These are phyloP conservation scores for Micromesistius poutassou DNA, from an alignment of 2,797 vertebrate species.

Conservation along the genomic window DNA sequence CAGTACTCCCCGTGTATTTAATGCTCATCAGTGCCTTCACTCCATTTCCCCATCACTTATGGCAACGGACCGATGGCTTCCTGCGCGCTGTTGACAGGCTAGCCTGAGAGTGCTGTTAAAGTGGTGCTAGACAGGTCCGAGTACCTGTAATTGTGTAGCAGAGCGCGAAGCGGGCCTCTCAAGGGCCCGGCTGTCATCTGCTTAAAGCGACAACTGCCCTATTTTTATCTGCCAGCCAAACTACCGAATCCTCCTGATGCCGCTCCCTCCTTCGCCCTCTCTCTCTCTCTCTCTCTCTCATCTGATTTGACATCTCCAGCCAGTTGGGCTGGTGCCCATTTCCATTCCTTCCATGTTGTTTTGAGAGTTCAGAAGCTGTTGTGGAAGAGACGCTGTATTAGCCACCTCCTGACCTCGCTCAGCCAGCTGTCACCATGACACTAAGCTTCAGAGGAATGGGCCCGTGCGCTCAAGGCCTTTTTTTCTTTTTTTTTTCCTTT, in stretches of 20 bases:
- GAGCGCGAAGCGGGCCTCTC: conserved; percentile 85
- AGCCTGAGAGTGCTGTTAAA: conserved; percentile 90
- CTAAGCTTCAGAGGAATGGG: conserved; percentile 76
- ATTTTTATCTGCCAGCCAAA: conserved; percentile 68
- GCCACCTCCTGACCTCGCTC: conserved; percentile 71
- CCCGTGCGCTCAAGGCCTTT: conserved; percentile 65
- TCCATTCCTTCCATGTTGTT: conserved; percentile 58
- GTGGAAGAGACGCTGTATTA: conserved; percentile 56
- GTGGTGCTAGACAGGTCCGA: conserved; percentile 91
- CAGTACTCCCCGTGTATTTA: conserved; percentile 77
- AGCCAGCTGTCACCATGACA: conserved; percentile 76
- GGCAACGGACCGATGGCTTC: conserved; percentile 89
- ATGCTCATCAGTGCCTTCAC: conserved; percentile 82
- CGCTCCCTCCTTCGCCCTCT: conserved; percentile 34
- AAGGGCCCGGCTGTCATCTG: conserved; percentile 92
- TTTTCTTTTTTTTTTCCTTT: conserved; percentile 18
- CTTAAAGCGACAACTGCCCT: conserved; percentile 88
- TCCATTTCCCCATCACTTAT: conserved; percentile 83
- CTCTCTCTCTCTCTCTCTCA: background rate
- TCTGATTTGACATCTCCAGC: conserved; percentile 56
- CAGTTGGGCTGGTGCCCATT: conserved; percentile 49
- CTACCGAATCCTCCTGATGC: conserved; percentile 31
- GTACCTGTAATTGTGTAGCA: conserved; percentile 92
- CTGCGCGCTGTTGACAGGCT: conserved; percentile 87
- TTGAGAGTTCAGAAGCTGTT: conserved; percentile 47